Evolutionary conservation across 2,888 invertebrate genomes (phyloP).

Genomic region (Cepaea hortensis): DNA sequence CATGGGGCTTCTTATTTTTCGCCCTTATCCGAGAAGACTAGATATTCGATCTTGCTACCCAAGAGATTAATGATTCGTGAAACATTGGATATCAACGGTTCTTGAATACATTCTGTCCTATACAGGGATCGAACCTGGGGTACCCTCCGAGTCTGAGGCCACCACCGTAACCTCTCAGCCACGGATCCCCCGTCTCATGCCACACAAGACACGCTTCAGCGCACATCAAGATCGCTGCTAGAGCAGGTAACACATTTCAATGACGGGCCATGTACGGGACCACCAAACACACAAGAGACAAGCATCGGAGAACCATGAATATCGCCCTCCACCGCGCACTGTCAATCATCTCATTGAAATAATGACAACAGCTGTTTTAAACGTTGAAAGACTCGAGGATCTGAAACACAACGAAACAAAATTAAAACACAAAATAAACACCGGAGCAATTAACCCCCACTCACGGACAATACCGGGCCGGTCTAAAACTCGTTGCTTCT

Average conservation of each 20-base stretch:
- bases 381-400: conserved; percentile 14
- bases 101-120: no score
- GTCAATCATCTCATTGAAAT: conserved; percentile 9
- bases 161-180: no score
- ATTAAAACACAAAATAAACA: conserved; percentile 39
- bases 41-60: no score
- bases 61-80: no score
- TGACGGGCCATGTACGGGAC: neutral
- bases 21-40: no score
- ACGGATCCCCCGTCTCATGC: neutral
- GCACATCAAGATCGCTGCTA: neutral
- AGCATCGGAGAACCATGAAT: neutral
- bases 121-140: no score
- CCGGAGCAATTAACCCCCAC: conserved; percentile 21
- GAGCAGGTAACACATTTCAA: neutral
- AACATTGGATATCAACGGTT: no score
- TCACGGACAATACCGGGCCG: neutral
- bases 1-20: no score
- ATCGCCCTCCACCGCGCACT: neutral
- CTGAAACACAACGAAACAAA: conserved; percentile 26
- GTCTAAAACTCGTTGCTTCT: conserved; percentile 17
- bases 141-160: no score
- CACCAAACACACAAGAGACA: neutral
- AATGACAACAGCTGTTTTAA: conserved; percentile 30
- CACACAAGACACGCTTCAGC: neutral